These are phyloP conservation scores for Lutjanus argentimaculatus DNA, from an alignment of 2,797 vertebrate species.

Conservation along the genomic window DNA sequence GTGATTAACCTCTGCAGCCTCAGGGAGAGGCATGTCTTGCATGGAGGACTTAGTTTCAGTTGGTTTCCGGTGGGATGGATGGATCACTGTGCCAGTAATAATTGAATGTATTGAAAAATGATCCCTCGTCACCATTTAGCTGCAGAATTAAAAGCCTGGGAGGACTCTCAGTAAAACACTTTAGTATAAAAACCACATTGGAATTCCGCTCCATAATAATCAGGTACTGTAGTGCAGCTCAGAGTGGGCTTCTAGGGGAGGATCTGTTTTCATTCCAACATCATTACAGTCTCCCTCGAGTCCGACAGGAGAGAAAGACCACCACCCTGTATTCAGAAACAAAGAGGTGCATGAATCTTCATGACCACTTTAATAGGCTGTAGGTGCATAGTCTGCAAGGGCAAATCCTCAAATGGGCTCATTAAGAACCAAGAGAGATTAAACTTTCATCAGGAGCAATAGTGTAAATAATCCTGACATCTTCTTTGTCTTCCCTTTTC, in stretches of 20 bases:
- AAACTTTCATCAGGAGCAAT: neutral
- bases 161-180: conserved; percentile 40
- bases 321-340: neutral
- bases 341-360: conserved; percentile 20
- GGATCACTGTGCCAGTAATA: conserved; percentile 26
- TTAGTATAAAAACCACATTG: conserved; percentile 38
- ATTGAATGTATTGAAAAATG: conserved; percentile 53
- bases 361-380: conserved; percentile 14
- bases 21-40: conserved; percentile 24
- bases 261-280: conserved; percentile 47
- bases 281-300: conserved; percentile 34
- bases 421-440: conserved; percentile 8
- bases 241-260: conserved; percentile 11
- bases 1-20: conserved; percentile 59
- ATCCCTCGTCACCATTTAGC: conserved; percentile 52
- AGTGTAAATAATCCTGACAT: neutral
- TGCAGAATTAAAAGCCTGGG: conserved; percentile 49
- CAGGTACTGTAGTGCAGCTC: conserved; percentile 9
- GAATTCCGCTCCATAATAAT: conserved; percentile 41
- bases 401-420: neutral
- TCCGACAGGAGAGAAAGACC: conserved; percentile 14
- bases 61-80: conserved; percentile 29
- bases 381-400: neutral
- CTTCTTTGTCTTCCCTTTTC: conserved; percentile 66
- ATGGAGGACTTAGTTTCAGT: conserved; percentile 31